Conservation (phyloP, 1,140 invertebrate species). For the Globodera rostochiensis region DNA sequence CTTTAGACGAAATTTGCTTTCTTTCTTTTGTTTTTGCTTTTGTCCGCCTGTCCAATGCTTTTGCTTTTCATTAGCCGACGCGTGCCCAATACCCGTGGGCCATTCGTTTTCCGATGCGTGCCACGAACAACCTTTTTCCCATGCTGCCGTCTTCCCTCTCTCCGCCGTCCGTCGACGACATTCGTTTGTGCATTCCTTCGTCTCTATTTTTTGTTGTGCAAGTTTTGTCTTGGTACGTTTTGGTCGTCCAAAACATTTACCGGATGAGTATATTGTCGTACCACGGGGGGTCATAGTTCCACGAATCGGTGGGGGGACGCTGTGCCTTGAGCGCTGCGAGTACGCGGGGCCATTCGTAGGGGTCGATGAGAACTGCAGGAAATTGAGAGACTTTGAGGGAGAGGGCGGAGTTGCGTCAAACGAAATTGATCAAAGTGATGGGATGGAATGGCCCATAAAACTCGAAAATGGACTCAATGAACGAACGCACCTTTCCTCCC, state of each 20-base stretch:
- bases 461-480: too few species aligned
- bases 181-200: neutral
- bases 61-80: constrained; percentile 17
- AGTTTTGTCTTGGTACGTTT: neutral
- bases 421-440: too few species aligned
- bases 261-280: neutral
- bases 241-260: neutral
- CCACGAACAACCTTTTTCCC: constrained; percentile 36
- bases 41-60: neutral
- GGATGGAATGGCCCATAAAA: too few species aligned
- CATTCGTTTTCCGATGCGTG: constrained; percentile 39
- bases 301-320: neutral
- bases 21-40: constrained; percentile 1
- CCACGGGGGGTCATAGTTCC: constrained; percentile 7
- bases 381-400: neutral
- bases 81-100: constrained; percentile 13
- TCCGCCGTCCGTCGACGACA: neutral
- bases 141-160: constrained; percentile 14
- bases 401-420: too few species aligned
- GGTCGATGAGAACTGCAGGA: neutral
- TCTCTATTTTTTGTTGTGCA: neutral
- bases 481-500: neutral
- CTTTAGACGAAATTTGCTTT: neutral
- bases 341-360: neutral
- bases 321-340: neutral